Percentiles rank a stretch among this genome's conserved stretches.
Conservation (phyloP, 2,888 invertebrate species). For the Leptinotarsa juncta region DNA sequence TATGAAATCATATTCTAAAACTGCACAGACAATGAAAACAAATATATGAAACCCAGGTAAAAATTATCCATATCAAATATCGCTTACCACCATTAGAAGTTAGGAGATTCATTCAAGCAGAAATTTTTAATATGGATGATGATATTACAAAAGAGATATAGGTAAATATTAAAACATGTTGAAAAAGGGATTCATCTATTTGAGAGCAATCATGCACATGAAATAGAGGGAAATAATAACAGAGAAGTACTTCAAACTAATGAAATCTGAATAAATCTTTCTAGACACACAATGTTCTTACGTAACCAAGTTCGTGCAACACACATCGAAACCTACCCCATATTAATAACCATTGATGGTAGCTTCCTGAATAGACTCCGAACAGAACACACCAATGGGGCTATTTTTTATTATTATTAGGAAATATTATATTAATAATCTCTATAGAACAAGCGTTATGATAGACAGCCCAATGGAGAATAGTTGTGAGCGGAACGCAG, state of each 20-base stretch:
- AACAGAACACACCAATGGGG: conserved; percentile 15
- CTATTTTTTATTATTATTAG: conserved; percentile 44
- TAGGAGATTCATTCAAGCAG: conserved; percentile 33
- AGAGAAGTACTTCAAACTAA: conserved; percentile 31
- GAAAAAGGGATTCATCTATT: conserved; percentile 33
- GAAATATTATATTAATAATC: conserved; percentile 45
- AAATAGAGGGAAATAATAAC: conserved; percentile 31
- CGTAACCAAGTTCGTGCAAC: conserved; percentile 33
- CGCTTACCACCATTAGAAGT: conserved; percentile 37
- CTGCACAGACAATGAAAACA: conserved; percentile 40
- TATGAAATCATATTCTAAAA: conserved; percentile 53
- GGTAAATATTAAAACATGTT: conserved; percentile 39
- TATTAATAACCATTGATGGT: conserved; percentile 31
- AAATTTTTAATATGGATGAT: conserved; percentile 41
- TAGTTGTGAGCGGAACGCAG: conserved; percentile 48
- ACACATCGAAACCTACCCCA: conserved; percentile 52
- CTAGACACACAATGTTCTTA: background rate
- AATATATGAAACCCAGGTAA: conserved; percentile 44
- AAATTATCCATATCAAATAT: conserved; percentile 48
- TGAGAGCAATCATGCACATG: conserved; percentile 40
- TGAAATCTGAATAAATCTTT: conserved; percentile 27
- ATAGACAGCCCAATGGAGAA: conserved; percentile 58
- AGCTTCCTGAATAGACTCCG: conserved; percentile 26
- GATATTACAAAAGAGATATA: conserved; percentile 33
- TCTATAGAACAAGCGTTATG: conserved; percentile 51